These are phyloP conservation scores for Acronicta alni DNA, from an alignment of 2,888 invertebrate genomes.

Conservation along the genomic window DNA sequence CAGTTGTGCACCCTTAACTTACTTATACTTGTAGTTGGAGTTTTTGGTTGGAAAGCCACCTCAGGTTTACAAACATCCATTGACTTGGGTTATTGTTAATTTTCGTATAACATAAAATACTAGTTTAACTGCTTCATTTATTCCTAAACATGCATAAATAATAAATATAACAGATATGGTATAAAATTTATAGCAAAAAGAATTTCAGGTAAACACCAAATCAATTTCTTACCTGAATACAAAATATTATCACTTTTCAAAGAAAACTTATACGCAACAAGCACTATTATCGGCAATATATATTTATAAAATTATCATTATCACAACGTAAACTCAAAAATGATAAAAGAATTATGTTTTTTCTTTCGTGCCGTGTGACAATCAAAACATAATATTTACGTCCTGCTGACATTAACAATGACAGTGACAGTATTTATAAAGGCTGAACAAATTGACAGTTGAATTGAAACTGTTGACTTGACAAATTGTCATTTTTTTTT, in stretches of 20 bases:
- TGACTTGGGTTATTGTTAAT: too few relatives aligned
- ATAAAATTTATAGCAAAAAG: background rate
- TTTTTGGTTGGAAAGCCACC: too few relatives aligned
- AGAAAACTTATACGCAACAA: constrained; percentile 17
- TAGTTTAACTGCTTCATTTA: too few relatives aligned
- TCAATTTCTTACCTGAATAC: constrained; percentile 33
- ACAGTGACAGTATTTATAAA: constrained; percentile 4
- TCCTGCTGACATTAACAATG: background rate
- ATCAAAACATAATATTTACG: background rate
- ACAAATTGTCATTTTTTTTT: too few relatives aligned
- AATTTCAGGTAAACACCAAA: background rate
- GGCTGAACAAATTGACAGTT: too few relatives aligned
- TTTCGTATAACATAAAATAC: too few relatives aligned
- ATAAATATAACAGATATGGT: too few relatives aligned
- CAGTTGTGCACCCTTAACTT: too few relatives aligned
- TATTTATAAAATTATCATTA: constrained; percentile 31
- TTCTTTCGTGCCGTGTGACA: background rate
- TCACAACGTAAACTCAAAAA: constrained; percentile 19
- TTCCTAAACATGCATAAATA: too few relatives aligned
- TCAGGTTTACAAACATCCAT: too few relatives aligned
- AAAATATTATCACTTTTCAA: background rate
- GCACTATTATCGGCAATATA: constrained; percentile 30
- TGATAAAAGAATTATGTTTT: constrained; percentile 12
- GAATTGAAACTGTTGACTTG: too few relatives aligned
- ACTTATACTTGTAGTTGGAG: too few relatives aligned